Conservation (phyloP, 2,888 invertebrate genomes). For the Drosophila testacea region DNA sequence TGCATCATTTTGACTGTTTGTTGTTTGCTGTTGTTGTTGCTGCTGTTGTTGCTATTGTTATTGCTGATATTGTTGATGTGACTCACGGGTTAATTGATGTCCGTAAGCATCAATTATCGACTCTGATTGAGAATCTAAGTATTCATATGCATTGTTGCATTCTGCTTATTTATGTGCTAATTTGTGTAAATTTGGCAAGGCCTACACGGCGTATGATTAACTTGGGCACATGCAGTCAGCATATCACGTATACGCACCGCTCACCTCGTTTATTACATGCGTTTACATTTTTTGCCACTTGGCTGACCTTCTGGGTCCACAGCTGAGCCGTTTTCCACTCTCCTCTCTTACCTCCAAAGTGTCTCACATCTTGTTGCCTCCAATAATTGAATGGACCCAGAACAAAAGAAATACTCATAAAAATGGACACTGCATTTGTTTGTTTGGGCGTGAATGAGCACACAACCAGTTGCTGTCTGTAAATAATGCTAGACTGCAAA, state of each 20-base stretch:
- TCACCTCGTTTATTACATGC: constrained; percentile 21
- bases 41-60: neutral
- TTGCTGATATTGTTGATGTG: constrained; percentile 15
- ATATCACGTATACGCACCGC: constrained; percentile 59
- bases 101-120: constrained; percentile 57
- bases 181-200: constrained; percentile 64
- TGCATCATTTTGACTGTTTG: constrained; percentile 18
- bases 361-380: neutral
- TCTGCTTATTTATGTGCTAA: constrained; percentile 53
- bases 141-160: constrained; percentile 16
- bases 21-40: neutral
- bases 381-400: constrained; percentile 45
- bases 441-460: constrained; percentile 49
- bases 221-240: constrained; percentile 23
- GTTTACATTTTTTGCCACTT: constrained; percentile 65
- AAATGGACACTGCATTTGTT: constrained; percentile 39
- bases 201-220: constrained; percentile 61
- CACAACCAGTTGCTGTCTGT: constrained; percentile 15
- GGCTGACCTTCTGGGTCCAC: constrained; percentile 64
- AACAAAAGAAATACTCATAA: constrained; percentile 36
- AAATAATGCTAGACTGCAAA: neutral
- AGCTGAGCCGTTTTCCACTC: constrained; percentile 16
- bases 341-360: constrained; percentile 10
- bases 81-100: constrained; percentile 59
- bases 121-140: constrained; percentile 31